phyloP scores from a whole-genome alignment of 2,888 invertebrate species.

The Lycocerus yunnanus region DNA sequence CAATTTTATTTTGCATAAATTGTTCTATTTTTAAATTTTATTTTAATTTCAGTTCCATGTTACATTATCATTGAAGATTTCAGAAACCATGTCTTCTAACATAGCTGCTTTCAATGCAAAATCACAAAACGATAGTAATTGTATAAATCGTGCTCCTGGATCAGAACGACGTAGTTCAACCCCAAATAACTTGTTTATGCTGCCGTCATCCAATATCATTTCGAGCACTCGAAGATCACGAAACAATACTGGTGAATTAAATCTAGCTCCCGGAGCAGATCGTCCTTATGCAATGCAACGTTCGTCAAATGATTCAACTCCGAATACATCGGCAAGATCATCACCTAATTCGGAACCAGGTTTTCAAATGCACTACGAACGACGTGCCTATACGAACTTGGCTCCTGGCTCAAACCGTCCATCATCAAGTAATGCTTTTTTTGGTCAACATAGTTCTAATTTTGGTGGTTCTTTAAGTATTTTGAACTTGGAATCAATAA shows the following conservation, averaged over 20 bases:
- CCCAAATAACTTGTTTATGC: background rate
- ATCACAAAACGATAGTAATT: background rate
- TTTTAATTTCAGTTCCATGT: background rate
- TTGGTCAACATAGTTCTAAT: background rate
- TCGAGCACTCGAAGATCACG: background rate
- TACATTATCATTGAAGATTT: background rate
- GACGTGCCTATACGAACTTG: background rate
- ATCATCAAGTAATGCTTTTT: background rate
- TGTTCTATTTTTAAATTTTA: background rate
- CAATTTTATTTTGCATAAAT: background rate
- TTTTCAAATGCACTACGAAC: background rate
- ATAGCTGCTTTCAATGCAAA: background rate
- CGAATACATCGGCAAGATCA: background rate
- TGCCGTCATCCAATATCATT: background rate
- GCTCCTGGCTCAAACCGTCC: background rate
- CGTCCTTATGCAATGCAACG: background rate
- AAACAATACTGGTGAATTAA: background rate
- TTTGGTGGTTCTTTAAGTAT: background rate
- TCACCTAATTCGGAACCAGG: background rate
- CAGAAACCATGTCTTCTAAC: background rate
- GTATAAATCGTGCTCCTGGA: background rate
- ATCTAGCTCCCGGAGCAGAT: background rate
- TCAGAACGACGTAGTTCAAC: background rate
- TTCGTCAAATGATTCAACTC: background rate
- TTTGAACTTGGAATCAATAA: background rate